phyloP scores from a whole-genome alignment of 2,888 invertebrate species.

The Caenorhabditis sp. region DNA sequence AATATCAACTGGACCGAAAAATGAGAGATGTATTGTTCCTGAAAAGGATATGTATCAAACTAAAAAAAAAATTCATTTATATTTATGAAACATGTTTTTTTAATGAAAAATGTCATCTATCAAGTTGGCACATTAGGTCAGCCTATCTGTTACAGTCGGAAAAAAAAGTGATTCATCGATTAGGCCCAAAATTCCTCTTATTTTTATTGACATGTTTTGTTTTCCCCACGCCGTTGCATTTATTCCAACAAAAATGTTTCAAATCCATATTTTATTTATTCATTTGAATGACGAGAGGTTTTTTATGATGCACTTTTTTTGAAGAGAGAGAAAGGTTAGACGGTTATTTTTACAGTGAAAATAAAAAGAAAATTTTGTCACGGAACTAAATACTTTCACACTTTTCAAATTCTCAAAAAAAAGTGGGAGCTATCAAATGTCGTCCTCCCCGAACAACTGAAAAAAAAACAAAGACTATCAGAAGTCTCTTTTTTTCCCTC shows the following conservation, averaged over 20 bases:
- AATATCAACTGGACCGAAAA: background rate
- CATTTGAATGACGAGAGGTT: background rate
- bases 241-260: background rate
- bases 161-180: background rate
- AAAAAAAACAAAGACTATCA: background rate
- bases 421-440: background rate
- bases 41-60: too few species aligned
- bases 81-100: background rate
- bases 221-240: background rate
- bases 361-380: too few species aligned
- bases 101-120: background rate
- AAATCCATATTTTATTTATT: background rate
- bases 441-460: background rate
- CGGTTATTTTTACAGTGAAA: too few species aligned
- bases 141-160: background rate
- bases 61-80: too few species aligned
- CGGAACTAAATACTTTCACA: background rate
- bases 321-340: background rate
- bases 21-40: background rate
- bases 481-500: background rate
- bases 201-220: background rate
- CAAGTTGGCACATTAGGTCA: background rate
- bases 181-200: too few species aligned
- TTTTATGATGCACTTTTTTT: background rate
- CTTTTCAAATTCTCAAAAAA: background rate